Conservation (phyloP, 1,140 invertebrate species). For the Bombus consobrinus region DNA sequence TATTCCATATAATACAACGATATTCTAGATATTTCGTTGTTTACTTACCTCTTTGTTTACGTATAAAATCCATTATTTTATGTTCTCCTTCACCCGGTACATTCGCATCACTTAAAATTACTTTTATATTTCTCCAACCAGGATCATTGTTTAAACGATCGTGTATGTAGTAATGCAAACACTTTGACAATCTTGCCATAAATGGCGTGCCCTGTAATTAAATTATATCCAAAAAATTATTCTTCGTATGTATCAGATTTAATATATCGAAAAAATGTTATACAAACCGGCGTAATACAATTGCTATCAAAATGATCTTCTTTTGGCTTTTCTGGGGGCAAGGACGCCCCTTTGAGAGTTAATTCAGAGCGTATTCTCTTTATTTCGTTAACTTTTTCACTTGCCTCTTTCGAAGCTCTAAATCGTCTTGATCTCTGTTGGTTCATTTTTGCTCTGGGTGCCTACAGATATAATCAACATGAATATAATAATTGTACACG, state of each 20-base stretch:
- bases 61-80: slow-evolving; percentile 99
- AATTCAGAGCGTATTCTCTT: slow-evolving; percentile 90
- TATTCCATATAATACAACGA: not conserved
- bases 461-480: slow-evolving; percentile 82
- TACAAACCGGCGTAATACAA: slow-evolving; percentile 95
- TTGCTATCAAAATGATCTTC: slow-evolving; percentile 98
- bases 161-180: slow-evolving; percentile 98
- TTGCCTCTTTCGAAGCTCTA: slow-evolving; percentile 96
- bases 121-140: slow-evolving; percentile 97
- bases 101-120: slow-evolving; percentile 99
- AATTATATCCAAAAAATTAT: slow-evolving; percentile 20
- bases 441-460: slow-evolving; percentile 99
- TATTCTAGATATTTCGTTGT: not conserved
- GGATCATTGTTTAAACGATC: slow-evolving; percentile 96
- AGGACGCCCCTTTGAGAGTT: slow-evolving; percentile 87
- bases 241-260: not conserved
- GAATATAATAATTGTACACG: not conserved
- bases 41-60: slow-evolving; percentile 92
- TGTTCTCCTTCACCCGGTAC: slow-evolving; percentile 99
- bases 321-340: slow-evolving; percentile 96
- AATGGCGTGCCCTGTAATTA: slow-evolving; percentile 94
- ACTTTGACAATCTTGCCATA: slow-evolving; percentile 97
- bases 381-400: slow-evolving; percentile 95
- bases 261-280: not conserved
- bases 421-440: slow-evolving; percentile 98